Evolutionary conservation across 2,797 vertebrate species (phyloP), one percentile per base, ranked within the genome.

Genomic region (Anguilla marmorata): DNA sequence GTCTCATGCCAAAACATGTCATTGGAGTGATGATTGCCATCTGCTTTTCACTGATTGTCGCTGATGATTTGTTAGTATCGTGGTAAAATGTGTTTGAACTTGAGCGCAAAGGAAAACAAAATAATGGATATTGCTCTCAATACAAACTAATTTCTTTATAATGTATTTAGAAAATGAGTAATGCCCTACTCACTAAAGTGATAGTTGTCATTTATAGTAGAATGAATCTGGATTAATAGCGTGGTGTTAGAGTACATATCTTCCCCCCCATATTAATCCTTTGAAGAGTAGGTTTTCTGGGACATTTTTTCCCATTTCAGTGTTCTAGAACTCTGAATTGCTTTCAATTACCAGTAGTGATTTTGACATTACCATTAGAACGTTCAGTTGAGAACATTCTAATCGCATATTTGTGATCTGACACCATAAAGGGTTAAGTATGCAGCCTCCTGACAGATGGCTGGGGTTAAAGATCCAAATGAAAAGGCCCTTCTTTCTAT

Each of bases 1-100:
- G 72, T 86, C 56, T 85, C 85, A 74, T 69, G 85, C 48, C 85
- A 69, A 72, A 86, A 37, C 63, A 33, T n/a, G 85, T 48, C 58
- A 74, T 74, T 72, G 72, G 41, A 69, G 85, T 21, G 21, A 24
- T 30, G 21, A 86, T 69, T 69, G 19, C 24, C 16, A 12, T 27
- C 85, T 86, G 58, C 33, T 19, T 41, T 48, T 86, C 19, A 48
- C 24, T 27, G 63, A 86, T 27, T 14, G 3, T 6, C 7, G 8
- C 16, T 66, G 37, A 37, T 30, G 41, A 86, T 72, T 30, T 66
- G 30, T 30, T 85, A 1, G 16, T 79, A 74, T 72, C 41, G 1
- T 14, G 52, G 27, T 84, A 54, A 84, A 79, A 82, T 7, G 74
- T 14, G 3, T 76, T 37, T 76, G 74, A 41, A 41, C 56, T 41